Conservation (phyloP, 1,140 invertebrate genomes). For the Mercenaria mercenaria region DNA sequence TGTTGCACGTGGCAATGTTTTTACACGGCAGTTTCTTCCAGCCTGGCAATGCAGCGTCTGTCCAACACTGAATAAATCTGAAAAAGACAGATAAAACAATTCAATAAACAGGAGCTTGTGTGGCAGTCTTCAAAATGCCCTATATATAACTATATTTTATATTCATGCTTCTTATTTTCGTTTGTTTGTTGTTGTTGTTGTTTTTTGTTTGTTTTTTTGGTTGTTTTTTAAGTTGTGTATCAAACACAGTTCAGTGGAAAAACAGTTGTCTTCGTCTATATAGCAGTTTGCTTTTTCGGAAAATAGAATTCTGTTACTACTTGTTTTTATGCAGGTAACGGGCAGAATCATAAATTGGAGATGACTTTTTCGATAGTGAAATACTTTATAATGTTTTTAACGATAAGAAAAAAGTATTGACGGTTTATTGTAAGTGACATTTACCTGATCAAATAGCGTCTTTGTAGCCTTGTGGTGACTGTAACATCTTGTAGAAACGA, state of each 20-base stretch:
- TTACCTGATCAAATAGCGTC: conserved; percentile 30
- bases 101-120: too few relatives aligned
- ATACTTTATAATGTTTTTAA: background rate
- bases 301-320: background rate
- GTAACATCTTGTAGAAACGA: conserved; percentile 31
- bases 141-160: too few relatives aligned
- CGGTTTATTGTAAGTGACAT: background rate
- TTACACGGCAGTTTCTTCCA: background rate
- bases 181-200: too few relatives aligned
- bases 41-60: background rate
- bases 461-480: background rate
- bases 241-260: background rate
- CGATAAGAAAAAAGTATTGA: background rate
- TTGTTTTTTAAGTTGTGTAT: background rate
- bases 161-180: too few relatives aligned
- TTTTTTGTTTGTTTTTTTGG: too few relatives aligned
- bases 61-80: conserved; percentile 20
- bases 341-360: background rate
- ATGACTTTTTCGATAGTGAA: background rate
- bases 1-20: too few relatives aligned
- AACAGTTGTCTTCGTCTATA: too few relatives aligned
- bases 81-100: background rate
- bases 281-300: background rate
- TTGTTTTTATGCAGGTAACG: background rate
- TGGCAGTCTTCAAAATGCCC: too few relatives aligned